phyloP scores from a whole-genome alignment of 2,888 invertebrate genomes.

The Timema podura region DNA sequence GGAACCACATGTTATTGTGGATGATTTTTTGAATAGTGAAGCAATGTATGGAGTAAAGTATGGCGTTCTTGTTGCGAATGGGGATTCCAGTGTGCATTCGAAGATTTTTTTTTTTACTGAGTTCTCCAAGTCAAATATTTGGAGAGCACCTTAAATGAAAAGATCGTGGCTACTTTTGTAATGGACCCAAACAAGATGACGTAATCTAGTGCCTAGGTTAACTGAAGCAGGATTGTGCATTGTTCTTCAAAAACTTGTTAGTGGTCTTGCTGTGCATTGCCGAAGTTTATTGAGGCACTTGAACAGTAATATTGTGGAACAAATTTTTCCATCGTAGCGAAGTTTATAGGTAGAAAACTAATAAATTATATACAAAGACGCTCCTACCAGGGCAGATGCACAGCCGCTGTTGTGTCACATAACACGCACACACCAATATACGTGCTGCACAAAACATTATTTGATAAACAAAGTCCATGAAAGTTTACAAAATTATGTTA shows the following conservation, averaged over 20 bases:
- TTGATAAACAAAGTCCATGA: background rate
- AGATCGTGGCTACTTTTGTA: background rate
- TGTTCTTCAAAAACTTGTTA: background rate
- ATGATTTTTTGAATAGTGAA: too few species aligned
- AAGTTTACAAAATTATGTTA: constrained; percentile 4
- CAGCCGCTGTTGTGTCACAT: constrained; percentile 7
- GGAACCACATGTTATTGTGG: too few species aligned
- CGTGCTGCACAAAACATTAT: background rate
- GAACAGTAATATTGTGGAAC: constrained; percentile 9
- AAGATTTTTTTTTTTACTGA: too few species aligned
- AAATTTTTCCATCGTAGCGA: background rate
- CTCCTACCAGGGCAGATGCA: background rate
- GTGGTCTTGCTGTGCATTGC: too few species aligned
- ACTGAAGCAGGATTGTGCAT: background rate
- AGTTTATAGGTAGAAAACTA: background rate
- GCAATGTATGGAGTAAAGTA: too few species aligned
- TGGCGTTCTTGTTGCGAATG: too few species aligned
- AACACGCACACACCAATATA: background rate
- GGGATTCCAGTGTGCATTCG: too few species aligned
- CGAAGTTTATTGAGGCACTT: too few species aligned
- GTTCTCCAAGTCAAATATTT: background rate
- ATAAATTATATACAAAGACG: background rate
- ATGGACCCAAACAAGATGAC: background rate
- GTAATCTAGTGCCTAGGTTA: background rate
- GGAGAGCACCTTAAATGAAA: background rate